Conservation (phyloP, 2,888 invertebrate species). For the Ichneumoninae sp. region DNA sequence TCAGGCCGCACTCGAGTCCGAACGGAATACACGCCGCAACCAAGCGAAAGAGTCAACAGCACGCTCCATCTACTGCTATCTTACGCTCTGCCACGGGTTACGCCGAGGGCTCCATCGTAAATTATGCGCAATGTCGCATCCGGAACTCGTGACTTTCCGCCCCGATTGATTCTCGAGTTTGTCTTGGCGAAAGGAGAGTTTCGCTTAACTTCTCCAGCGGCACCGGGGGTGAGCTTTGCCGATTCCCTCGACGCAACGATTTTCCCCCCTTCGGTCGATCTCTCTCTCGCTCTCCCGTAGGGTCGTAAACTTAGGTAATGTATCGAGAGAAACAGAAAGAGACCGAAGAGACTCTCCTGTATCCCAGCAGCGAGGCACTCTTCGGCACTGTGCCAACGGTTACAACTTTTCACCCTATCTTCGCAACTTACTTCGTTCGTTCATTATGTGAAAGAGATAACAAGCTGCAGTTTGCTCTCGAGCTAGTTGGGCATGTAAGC, state of each 20-base stretch:
- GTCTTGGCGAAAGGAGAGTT: conserved; percentile 61
- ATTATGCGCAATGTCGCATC: conserved; percentile 63
- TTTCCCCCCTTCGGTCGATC: conserved; percentile 42
- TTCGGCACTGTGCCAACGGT: conserved; percentile 61
- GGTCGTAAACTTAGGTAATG: conserved; percentile 61
- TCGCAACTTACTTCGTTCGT: conserved; percentile 37
- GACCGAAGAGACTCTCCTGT: conserved; percentile 38
- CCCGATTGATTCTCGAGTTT: conserved; percentile 67
- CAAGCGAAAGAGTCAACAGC: conserved; percentile 61
- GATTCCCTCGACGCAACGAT: conserved; percentile 38
- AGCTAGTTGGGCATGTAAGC: conserved; percentile 59
- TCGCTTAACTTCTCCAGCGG: conserved; percentile 55
- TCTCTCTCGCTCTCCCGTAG: conserved; percentile 32
- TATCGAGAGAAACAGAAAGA: conserved; percentile 57
- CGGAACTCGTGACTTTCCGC: conserved; percentile 66
- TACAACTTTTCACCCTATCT: conserved; percentile 65
- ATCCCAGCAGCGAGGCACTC: conserved; percentile 27
- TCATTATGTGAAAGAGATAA: conserved; percentile 62
- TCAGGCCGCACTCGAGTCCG: conserved; percentile 31
- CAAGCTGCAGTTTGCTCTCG: conserved; percentile 67
- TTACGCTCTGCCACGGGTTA: conserved; percentile 37
- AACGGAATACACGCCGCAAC: conserved; percentile 29
- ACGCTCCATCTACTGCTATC: conserved; percentile 63
- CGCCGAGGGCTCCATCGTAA: conserved; percentile 48
- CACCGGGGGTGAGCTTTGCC: conserved; percentile 23